Conservation (phyloP, 2,113 vertebrate species). For the Columbina picui region DNA sequence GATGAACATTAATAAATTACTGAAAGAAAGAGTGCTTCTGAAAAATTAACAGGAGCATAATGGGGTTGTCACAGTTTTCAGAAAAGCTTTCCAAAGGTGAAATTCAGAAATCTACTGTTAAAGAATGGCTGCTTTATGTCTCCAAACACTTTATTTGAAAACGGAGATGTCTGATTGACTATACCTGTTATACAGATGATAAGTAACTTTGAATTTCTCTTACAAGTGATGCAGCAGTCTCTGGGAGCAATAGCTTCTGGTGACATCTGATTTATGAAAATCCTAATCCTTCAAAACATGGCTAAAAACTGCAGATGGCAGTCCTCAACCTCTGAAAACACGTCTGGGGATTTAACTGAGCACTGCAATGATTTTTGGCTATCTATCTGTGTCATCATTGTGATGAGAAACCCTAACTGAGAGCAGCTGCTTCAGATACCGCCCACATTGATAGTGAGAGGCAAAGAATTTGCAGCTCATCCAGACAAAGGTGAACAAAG, state of each 20-base stretch:
- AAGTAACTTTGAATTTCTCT: neutral
- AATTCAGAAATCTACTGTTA: neutral
- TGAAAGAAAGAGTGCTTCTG: neutral
- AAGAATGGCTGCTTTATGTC: neutral
- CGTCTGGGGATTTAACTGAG: neutral
- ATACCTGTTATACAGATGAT: neutral
- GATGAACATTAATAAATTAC: neutral
- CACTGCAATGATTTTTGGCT: neutral
- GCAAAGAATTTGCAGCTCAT: neutral
- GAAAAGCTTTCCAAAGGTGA: neutral
- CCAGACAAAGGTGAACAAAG: neutral
- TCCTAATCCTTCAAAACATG: neutral
- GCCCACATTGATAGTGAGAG: neutral
- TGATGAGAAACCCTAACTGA: neutral
- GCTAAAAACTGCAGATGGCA: constrained; percentile 15
- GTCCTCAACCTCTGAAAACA: constrained; percentile 9
- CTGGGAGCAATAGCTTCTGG: neutral
- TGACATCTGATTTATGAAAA: constrained; percentile 13
- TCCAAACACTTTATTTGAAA: neutral
- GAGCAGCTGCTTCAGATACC: neutral
- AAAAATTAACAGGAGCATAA: neutral
- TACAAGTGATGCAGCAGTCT: neutral
- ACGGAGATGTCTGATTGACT: neutral
- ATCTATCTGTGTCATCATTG: neutral
- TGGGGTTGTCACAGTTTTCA: neutral